A percentile compares a stretch with the other conserved stretches of the same genome.
phyloP scores from a whole-genome alignment of 1,140 invertebrate genomes.

The Paramacrobiotus metropolitanus region DNA sequence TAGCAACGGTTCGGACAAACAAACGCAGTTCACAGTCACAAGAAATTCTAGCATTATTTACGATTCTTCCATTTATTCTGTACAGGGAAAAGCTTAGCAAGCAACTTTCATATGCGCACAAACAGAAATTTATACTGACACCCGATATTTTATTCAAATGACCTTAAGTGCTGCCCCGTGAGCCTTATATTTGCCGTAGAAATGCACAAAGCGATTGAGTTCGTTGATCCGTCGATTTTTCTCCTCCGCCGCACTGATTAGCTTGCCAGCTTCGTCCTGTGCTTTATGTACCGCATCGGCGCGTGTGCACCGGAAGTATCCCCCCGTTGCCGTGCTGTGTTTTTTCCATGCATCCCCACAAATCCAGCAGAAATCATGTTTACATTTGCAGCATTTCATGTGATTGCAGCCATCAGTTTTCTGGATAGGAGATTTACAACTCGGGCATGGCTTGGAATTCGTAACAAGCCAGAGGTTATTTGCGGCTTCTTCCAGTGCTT shows the following conservation, averaged over 20 bases:
- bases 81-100: too few relatives aligned
- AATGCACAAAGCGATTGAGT: neutral
- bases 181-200: neutral
- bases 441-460: slow-evolving; percentile 46
- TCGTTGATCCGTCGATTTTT: slow-evolving; percentile 23
- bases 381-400: slow-evolving; percentile 52
- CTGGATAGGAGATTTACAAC: slow-evolving; percentile 46
- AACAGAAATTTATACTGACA: too few relatives aligned
- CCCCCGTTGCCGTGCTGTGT: slow-evolving; percentile 43
- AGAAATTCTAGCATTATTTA: too few relatives aligned
- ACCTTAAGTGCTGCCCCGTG: neutral
- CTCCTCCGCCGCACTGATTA: slow-evolving; percentile 33
- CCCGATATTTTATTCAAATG: too few relatives aligned
- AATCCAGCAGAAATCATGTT: slow-evolving; percentile 51
- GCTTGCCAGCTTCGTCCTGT: slow-evolving; percentile 33
- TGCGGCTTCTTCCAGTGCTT: slow-evolving; percentile 2
- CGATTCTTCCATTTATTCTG: too few relatives aligned
- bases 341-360: slow-evolving; percentile 48
- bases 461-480: slow-evolving; percentile 34
- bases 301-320: slow-evolving; percentile 45
- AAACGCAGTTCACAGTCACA: too few relatives aligned
- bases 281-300: slow-evolving; percentile 40
- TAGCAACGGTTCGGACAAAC: too few relatives aligned
- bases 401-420: slow-evolving; percentile 55
- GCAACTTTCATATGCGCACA: too few relatives aligned